Base-by-base conservation (phyloP, 2,113 vertebrate species). In the Barnardius zonarius region DNA sequence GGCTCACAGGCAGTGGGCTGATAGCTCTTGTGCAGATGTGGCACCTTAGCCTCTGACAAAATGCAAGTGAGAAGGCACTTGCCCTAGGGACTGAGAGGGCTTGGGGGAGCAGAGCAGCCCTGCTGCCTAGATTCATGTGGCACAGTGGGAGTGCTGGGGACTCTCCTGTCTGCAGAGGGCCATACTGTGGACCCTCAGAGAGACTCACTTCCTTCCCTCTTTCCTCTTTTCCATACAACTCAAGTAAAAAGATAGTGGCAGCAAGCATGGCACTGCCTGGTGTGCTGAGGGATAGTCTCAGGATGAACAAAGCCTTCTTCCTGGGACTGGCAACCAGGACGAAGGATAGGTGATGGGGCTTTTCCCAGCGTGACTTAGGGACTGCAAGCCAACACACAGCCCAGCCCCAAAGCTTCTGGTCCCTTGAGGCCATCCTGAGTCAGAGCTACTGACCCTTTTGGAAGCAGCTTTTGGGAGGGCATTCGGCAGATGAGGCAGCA, bases 341-440 rank as follows among this genome's bases (percentile, higher is more conserved):
- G 10, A 91, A 35, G 46, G 24, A 57, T 28, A 73, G 52, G 43
- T 72, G 9, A 90, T 73, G 35, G 43, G 18, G 22, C 30, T 83
- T 83, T 3, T 0, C n/a, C 8, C 1, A 19, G 43, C 73, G 35
- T 3, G 2, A n/a, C 18, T 4, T 4, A 4, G 22, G 24, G 51
- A 31, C 83, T 72, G 55, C 3, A 17, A 63, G 62, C 30, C n/a
- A 70, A 41, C 23, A 52, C n/a, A 49, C 13, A 54, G 41, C 70
- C 25, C 6, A 0, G 9, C 18, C 37, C 62, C 51, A 72, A 49
- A 79, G n/a, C 28, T 30, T 0, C 0, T 9, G 1, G 17, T 85
- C 27, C 61, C 20, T 74, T 0, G 0, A 11, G 35, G 12, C 10
- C 39, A 44, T 1, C 0, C 61, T 17, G 11, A 74, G 55, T 30